Conservation (phyloP, 2,797 vertebrate genomes). For the Spondyliosoma cantharus region DNA sequence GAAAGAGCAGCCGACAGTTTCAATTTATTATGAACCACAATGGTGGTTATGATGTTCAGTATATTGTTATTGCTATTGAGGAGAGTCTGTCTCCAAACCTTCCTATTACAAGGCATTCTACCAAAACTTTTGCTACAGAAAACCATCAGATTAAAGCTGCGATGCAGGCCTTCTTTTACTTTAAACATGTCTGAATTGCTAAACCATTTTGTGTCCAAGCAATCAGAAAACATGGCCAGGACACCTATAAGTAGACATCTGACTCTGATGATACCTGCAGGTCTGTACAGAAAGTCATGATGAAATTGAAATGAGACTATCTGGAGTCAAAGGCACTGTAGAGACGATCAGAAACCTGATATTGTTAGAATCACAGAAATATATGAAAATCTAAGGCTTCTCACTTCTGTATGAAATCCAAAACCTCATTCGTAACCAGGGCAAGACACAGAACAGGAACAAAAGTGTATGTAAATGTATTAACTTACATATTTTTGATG, state of each 20-base stretch:
- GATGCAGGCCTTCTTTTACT: neutral
- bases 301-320: slow-evolving; percentile 1
- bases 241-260: neutral
- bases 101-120: neutral
- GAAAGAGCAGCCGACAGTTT: too few species aligned
- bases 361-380: neutral
- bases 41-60: too few species aligned
- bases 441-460: neutral
- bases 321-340: neutral
- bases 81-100: neutral
- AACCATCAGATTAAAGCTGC: neutral
- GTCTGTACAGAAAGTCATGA: neutral
- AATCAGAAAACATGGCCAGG: neutral
- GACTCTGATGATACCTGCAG: neutral
- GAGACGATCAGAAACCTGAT: neutral
- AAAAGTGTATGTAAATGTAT: neutral
- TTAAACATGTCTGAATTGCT: neutral
- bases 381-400: neutral
- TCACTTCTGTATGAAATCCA: neutral
- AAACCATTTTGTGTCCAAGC: neutral
- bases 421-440: neutral
- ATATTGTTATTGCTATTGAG: too few species aligned
- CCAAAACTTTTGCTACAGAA: neutral
- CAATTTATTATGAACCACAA: too few species aligned
- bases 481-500: neutral